Evolutionary conservation across 1,140 invertebrate species (phyloP).

Genomic region (Drosophila sucinea): DNA sequence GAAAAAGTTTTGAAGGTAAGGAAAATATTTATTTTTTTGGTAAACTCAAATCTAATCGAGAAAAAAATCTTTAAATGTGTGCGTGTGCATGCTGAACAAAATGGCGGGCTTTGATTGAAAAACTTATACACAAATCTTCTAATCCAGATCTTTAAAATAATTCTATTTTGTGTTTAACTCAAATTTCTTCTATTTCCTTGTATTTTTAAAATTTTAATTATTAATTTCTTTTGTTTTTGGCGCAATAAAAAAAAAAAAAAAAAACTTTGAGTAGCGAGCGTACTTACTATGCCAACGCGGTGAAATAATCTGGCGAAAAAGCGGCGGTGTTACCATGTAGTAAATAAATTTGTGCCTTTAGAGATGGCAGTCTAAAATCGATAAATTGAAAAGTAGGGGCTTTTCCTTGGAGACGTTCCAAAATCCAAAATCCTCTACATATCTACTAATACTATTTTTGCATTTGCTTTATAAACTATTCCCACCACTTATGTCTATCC

Average conservation of each 20-base stretch:
- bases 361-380: background rate
- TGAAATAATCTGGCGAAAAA: background rate
- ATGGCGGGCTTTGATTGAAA: background rate
- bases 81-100: slow-evolving; percentile 5
- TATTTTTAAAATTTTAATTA: background rate
- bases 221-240: background rate
- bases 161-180: background rate
- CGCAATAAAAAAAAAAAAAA: background rate
- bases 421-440: too few relatives aligned
- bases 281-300: slow-evolving; percentile 1
- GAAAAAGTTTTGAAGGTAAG: background rate
- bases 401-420: background rate
- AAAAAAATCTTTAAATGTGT: background rate
- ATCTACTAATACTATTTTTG: too few relatives aligned
- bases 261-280: background rate
- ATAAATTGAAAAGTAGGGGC: background rate
- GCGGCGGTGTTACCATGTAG: background rate
- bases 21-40: background rate
- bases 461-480: too few relatives aligned
- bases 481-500: too few relatives aligned
- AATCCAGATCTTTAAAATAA: background rate
- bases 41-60: background rate
- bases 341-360: background rate
- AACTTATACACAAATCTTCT: background rate
- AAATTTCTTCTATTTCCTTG: background rate